Conservation (phyloP, 1,140 invertebrate genomes). For the Papilio aristodemus region DNA sequence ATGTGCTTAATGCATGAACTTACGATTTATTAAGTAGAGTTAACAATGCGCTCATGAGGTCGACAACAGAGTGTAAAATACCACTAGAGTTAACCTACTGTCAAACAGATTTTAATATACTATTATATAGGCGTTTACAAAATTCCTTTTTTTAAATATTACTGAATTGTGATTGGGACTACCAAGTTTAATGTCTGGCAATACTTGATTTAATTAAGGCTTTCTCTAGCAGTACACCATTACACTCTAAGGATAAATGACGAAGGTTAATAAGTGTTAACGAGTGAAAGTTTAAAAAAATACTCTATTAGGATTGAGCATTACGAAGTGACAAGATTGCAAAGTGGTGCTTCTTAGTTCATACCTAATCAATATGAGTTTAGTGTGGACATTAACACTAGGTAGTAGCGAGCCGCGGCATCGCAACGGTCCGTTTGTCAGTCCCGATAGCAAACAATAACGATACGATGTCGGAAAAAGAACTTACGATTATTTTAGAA, state of each 20-base stretch:
- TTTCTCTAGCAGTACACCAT: constrained; percentile 29
- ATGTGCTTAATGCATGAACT: constrained; percentile 27
- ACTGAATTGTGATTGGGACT: not conserved
- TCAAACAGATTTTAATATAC: constrained; percentile 2
- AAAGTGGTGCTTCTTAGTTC: constrained; percentile 53
- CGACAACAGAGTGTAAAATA: constrained; percentile 27
- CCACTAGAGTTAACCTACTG: constrained; percentile 26
- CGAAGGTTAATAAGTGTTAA: constrained; percentile 36
- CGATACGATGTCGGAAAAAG: constrained; percentile 63
- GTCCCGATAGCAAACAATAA: constrained; percentile 67
- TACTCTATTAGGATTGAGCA: constrained; percentile 57
- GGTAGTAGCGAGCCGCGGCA: constrained; percentile 35
- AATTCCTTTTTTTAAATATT: not conserved
- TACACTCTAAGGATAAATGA: constrained; percentile 31
- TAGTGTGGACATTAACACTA: constrained; percentile 49
- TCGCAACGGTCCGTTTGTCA: constrained; percentile 47
- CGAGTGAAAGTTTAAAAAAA: constrained; percentile 46
- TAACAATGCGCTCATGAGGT: constrained; percentile 23
- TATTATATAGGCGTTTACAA: not conserved
- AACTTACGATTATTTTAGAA: constrained; percentile 73
- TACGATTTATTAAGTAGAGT: constrained; percentile 28
- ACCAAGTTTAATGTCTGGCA: constrained; percentile 5
- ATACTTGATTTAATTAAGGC: constrained; percentile 20
- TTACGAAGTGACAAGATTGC: constrained; percentile 45
- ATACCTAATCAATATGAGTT: constrained; percentile 61